Evolutionary conservation across 1,140 invertebrate species (phyloP).

Genomic region (Matsumurasca onukii): DNA sequence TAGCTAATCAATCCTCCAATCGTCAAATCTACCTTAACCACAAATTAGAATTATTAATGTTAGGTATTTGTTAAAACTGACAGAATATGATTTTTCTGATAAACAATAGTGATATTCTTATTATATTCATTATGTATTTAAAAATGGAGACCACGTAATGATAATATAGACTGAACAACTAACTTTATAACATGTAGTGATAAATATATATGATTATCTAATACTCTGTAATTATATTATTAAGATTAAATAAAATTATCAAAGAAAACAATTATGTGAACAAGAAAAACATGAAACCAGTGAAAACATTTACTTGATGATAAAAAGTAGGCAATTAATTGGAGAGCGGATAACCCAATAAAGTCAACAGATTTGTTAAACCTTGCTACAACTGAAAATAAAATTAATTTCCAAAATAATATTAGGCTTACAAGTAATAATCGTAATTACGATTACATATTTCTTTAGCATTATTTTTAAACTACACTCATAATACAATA

Average conservation of each 20-base stretch:
- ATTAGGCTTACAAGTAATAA: conserved; percentile 4
- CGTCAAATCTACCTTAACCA: conserved; percentile 15
- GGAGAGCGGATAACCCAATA: conserved; percentile 24
- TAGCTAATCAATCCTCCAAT: neutral
- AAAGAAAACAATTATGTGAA: neutral
- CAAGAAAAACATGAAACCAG: neutral
- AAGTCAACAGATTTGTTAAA: conserved; percentile 16
- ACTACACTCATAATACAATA: conserved; percentile 31
- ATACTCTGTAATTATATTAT: conserved; percentile 12
- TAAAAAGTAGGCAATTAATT: conserved; percentile 7
- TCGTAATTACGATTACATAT: conserved; percentile 16
- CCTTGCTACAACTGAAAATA: conserved; percentile 1
- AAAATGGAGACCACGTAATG: conserved; percentile 19
- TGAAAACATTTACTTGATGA: neutral
- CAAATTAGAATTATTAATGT: conserved; percentile 23
- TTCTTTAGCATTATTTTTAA: conserved; percentile 14
- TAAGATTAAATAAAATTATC: conserved; percentile 10
- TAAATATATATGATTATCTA: conserved; percentile 16
- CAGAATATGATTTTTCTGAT: conserved; percentile 25
- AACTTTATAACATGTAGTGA: conserved; percentile 5
- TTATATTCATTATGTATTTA: conserved; percentile 23
- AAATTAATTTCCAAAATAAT: neutral
- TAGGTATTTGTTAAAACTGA: conserved; percentile 21
- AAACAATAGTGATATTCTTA: conserved; percentile 19
- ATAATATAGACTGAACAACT: conserved; percentile 24